A percentile compares a stretch with the other conserved stretches of the same genome.
Conservation (phyloP, 2,113 vertebrate species). For the Scomber colias region DNA sequence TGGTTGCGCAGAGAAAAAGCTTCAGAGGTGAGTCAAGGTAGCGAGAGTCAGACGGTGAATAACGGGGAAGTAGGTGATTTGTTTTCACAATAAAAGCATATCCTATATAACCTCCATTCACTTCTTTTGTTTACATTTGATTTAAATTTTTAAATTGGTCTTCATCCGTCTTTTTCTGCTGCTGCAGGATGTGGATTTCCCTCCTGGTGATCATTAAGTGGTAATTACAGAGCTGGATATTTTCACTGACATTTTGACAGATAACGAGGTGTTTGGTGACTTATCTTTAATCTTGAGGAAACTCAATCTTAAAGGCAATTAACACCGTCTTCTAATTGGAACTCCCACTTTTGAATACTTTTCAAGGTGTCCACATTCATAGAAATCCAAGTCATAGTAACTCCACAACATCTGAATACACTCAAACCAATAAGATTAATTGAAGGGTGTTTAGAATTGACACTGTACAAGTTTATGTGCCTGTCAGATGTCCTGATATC, state of each 20-base stretch:
- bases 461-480: too few relatives aligned
- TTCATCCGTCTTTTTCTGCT: not conserved
- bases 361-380: not conserved
- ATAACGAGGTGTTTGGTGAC: not conserved
- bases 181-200: too few relatives aligned
- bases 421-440: too few relatives aligned
- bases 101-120: not conserved
- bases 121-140: not conserved
- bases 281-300: not conserved
- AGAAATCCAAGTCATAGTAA: not conserved
- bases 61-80: conserved; percentile 19
- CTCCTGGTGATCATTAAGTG: too few relatives aligned
- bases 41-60: conserved; percentile 26
- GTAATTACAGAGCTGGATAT: too few relatives aligned
- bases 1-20: conserved; percentile 72
- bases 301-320: not conserved
- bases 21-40: conserved; percentile 61
- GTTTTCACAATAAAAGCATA: conserved; percentile 74
- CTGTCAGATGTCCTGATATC: too few relatives aligned
- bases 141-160: not conserved
- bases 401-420: too few relatives aligned
- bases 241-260: not conserved
- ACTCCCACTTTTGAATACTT: not conserved
- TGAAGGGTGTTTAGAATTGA: too few relatives aligned
- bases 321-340: not conserved